Percentiles rank a stretch among this genome's conserved stretches.
phyloP scores from a whole-genome alignment of 2,888 invertebrate genomes.

The Smittia aterrima region DNA sequence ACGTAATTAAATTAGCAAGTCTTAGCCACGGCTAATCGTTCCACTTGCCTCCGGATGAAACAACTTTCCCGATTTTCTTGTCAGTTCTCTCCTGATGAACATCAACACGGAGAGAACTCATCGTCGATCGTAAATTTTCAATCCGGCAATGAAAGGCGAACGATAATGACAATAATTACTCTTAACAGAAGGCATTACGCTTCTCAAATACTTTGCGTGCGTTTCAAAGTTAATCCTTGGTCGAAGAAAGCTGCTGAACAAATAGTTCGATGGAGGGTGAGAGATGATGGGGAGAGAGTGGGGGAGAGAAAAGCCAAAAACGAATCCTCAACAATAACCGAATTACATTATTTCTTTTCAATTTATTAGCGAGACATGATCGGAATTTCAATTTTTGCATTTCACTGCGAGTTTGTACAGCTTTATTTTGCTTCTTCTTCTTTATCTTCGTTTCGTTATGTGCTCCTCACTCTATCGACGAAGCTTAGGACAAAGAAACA shows the following conservation, averaged over 20 bases:
- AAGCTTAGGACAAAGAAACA: neutral
- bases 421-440: neutral
- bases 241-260: neutral
- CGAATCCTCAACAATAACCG: constrained; percentile 36
- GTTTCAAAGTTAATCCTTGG: neutral
- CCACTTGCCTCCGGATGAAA: neutral
- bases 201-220: neutral
- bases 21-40: neutral
- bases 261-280: neutral
- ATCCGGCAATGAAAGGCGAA: neutral
- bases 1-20: constrained; percentile 37
- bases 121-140: neutral
- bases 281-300: too few species aligned
- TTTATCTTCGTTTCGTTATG: neutral
- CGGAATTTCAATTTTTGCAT: constrained; percentile 38
- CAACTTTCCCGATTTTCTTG: neutral
- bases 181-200: neutral
- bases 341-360: constrained; percentile 41
- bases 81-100: neutral
- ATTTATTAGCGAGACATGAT: constrained; percentile 38
- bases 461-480: too few species aligned
- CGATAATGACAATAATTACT: constrained; percentile 15
- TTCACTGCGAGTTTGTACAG: neutral
- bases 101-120: neutral
- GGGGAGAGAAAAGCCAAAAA: too few species aligned